Base-by-base conservation (phyloP, 1,140 invertebrate genomes). In the Cherax quadricarinatus region DNA sequence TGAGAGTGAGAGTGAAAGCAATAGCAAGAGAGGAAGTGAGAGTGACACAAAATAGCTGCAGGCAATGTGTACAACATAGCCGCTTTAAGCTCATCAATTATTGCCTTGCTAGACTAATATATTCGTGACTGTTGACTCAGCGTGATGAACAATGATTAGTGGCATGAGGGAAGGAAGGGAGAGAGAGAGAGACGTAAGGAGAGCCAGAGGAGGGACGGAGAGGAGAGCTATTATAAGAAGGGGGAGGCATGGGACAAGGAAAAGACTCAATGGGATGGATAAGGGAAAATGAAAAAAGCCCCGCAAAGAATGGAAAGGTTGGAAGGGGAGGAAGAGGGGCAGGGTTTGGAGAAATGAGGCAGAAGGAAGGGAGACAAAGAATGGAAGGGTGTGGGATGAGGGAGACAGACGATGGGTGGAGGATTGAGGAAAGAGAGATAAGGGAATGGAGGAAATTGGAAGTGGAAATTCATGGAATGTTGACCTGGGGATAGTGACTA, bases 21-120 rank as follows among this genome's bases (percentile, higher is more conserved):
- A 48, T 24, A 80, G 78, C 5, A 30, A 80, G 78, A 80, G 78
- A 80, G 78, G 41, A 30, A 80, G 78, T 41, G 78, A 80, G 78
- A 80, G 78, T 41, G 78, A 80, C 24, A 0, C 4, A 21, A 57
- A 1, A 57, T 57, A 57, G 7, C 53, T 57, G 53, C 53, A 14
- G 12, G 53, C 53, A 57, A 14, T 3, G 53, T 57, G 12, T 7
- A 57, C 53, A 57, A 57, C 53, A 9, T 57, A 57, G 7, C 30
- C 30, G 2, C 53, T 57, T 57, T 57, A 57, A 57, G 53, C 53
- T 7, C 53, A 57, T 57, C 12, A 57, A 57, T 57, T 57, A 57
- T 57, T 3, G 53, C 53, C 53, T 57, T 57, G 12, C 53, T 9
- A 57, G 7, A 9, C 53, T 57, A 57, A 57, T 57, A 14, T 57